Percentiles rank a stretch among this genome's conserved stretches.
These are phyloP conservation scores for Paedocypris micromegethes DNA, from an alignment of 2,797 vertebrate species.

Conservation along the genomic window DNA sequence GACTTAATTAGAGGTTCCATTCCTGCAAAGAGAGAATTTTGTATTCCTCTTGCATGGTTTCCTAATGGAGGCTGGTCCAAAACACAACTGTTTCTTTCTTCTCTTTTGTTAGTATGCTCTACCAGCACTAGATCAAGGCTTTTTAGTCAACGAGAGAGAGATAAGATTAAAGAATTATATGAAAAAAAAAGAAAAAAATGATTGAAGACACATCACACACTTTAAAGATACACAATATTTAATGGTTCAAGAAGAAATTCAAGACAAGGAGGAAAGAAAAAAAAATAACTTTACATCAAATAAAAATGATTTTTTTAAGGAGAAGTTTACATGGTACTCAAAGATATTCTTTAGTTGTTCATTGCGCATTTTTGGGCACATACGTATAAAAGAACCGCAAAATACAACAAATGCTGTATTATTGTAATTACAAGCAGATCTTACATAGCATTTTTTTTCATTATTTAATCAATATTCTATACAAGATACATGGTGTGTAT, in stretches of 20 bases:
- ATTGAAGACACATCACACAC: constrained; percentile 19
- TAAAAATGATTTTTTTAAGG: constrained; percentile 64
- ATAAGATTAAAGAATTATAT: constrained; percentile 2
- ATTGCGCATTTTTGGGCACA: constrained; percentile 68
- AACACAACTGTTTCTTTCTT: constrained; percentile 17
- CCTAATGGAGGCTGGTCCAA: constrained; percentile 26
- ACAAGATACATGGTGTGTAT: constrained; percentile 77
- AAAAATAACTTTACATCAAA: constrained; percentile 73
- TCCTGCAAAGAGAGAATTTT: constrained; percentile 9
- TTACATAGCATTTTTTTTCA: constrained; percentile 77
- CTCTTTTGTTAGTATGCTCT: constrained; percentile 14
- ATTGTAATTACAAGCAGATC: constrained; percentile 85
- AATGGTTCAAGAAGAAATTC: constrained; percentile 78
- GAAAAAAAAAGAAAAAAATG: constrained; percentile 2
- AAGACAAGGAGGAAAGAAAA: constrained; percentile 60
- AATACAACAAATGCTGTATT: constrained; percentile 67
- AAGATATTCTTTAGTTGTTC: constrained; percentile 70
- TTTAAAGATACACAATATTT: constrained; percentile 69
- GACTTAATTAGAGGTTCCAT: constrained; percentile 25
- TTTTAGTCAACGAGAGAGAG: constrained; percentile 5
- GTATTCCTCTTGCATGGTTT: constrained; percentile 18
- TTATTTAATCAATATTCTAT: constrained; percentile 64
- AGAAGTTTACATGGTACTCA: constrained; percentile 82
- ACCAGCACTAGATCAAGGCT: constrained; percentile 14
- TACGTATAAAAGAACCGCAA: constrained; percentile 78